Evolutionary conservation across 2,113 vertebrate genomes (phyloP).

Genomic region (Zonotrichia leucophrys): DNA sequence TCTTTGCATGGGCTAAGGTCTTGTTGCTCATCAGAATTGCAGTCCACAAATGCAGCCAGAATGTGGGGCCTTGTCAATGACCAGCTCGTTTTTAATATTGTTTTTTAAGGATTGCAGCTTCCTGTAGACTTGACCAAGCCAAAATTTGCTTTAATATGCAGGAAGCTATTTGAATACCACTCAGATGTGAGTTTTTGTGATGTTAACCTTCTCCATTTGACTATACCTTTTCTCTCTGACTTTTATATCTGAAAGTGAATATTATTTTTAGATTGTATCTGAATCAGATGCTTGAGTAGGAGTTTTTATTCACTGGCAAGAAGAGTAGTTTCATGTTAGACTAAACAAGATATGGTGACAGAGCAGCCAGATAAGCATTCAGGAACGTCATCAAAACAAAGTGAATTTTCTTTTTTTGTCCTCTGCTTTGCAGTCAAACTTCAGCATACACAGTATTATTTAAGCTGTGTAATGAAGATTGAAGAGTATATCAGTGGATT

Average conservation of each 20-base stretch:
- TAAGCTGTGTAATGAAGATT: neutral
- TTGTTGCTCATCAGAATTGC: neutral
- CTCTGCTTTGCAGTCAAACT: neutral
- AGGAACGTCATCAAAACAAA: neutral
- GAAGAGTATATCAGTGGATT: neutral
- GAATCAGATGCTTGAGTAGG: neutral
- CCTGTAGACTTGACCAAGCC: neutral
- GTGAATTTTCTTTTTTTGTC: neutral
- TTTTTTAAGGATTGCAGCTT: neutral
- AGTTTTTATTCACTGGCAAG: neutral
- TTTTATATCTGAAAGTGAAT: neutral
- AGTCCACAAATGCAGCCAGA: neutral
- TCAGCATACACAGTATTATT: neutral
- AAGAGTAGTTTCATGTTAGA: neutral
- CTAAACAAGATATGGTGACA: neutral
- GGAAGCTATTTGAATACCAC: neutral
- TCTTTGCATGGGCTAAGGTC: fast-evolving
- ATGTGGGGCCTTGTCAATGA: neutral
- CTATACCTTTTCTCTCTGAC: neutral
- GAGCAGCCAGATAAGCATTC: neutral
- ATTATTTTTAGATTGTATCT: neutral
- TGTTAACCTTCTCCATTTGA: neutral
- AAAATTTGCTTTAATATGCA: neutral
- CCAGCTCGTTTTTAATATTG: neutral
- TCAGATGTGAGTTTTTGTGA: neutral